A percentile compares a stretch with the other conserved stretches of the same genome.
Conservation (phyloP, 2,113 vertebrate species). For the Alethe castanea region DNA sequence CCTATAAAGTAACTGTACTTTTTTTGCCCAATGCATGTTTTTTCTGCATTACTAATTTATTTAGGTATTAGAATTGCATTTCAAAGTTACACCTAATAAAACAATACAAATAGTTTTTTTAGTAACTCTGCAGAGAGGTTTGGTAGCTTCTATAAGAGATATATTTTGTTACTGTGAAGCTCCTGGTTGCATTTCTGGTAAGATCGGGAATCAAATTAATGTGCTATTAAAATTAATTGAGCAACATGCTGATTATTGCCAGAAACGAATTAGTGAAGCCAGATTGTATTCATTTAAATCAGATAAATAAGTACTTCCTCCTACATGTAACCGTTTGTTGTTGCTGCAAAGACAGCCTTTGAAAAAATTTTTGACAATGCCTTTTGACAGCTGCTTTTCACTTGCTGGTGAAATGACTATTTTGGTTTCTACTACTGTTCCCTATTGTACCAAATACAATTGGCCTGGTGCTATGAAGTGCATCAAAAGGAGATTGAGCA, state of each 20-base stretch:
- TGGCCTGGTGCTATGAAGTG: not conserved
- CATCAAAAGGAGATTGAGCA: not conserved
- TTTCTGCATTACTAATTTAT: not conserved
- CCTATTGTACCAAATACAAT: not conserved
- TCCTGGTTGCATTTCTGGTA: constrained; percentile 10
- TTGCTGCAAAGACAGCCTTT: not conserved
- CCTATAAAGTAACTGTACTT: not conserved
- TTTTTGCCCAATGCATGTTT: not conserved
- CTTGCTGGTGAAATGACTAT: not conserved
- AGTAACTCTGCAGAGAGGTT: not conserved
- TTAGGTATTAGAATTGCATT: not conserved
- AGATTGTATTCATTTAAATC: constrained; percentile 23
- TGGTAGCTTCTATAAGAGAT: not conserved
- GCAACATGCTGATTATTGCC: constrained; percentile 19
- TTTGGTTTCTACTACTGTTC: not conserved
- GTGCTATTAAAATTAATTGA: constrained; percentile 44
- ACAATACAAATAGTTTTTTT: not conserved
- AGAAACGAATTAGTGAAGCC: constrained; percentile 10
- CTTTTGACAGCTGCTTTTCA: not conserved
- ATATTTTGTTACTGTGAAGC: not conserved
- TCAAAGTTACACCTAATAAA: not conserved
- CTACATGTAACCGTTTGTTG: not conserved
- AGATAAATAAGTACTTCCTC: constrained; percentile 24
- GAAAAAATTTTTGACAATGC: not conserved
- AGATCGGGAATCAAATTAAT: not conserved